Evolutionary conservation across 2,113 vertebrate species (phyloP).

Genomic region (Phrynosoma platyrhinos): DNA sequence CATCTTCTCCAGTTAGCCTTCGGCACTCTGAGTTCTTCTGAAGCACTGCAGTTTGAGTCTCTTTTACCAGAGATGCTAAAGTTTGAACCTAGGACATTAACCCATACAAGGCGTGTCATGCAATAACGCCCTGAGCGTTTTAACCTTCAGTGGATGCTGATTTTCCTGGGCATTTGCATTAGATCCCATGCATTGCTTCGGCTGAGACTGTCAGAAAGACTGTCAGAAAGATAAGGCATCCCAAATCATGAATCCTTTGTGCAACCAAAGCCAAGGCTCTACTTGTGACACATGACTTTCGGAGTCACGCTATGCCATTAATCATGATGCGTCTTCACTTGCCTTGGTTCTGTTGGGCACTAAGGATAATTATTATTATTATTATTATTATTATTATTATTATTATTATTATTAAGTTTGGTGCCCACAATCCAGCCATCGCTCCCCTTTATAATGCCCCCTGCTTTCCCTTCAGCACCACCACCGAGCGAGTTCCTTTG

Average conservation of each 20-base stretch:
- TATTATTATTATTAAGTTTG: too few relatives aligned
- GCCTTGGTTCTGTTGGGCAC: not conserved
- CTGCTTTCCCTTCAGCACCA: too few relatives aligned
- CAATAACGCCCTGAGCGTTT: not conserved
- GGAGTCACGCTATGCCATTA: not conserved
- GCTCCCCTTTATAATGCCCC: not conserved
- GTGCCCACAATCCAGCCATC: too few relatives aligned
- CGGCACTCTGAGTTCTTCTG: not conserved
- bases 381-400: too few relatives aligned
- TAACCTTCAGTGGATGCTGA: not conserved
- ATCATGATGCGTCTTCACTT: not conserved
- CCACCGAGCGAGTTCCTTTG: not conserved
- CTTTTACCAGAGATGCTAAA: not conserved
- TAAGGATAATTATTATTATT: not conserved
- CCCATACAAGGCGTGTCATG: not conserved
- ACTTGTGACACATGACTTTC: not conserved
- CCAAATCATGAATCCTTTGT: not conserved
- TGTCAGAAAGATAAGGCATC: constrained; percentile 6
- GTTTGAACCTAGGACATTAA: not conserved
- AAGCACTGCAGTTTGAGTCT: not conserved
- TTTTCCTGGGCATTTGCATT: not conserved
- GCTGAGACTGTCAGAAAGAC: constrained; percentile 11
- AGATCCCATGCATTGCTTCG: not conserved
- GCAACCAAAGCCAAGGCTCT: not conserved
- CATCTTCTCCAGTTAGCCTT: not conserved